Evolutionary conservation across 2,113 vertebrate genomes (phyloP).

Genomic region (Dipodomys merriami): DNA sequence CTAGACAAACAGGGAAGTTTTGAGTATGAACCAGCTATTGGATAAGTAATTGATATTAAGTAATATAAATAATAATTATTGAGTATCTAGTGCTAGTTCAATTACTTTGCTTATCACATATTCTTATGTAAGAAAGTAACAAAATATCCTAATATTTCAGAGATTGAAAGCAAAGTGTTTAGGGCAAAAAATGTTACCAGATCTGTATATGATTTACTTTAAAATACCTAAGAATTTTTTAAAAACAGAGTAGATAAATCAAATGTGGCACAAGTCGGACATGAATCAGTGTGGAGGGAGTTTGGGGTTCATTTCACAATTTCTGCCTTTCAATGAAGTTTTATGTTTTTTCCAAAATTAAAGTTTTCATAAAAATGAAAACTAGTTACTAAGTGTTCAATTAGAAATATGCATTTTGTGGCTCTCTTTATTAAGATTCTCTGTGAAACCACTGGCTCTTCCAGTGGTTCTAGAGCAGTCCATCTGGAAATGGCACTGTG

Average conservation of each 20-base stretch:
- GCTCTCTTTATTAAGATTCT: neutral
- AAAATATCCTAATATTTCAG: neutral
- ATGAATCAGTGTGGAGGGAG: too few relatives aligned
- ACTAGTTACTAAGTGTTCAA: neutral
- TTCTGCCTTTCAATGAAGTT: too few relatives aligned
- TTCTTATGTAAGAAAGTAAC: neutral
- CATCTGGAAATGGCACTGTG: too few relatives aligned
- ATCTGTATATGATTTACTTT: neutral
- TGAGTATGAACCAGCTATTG: neutral
- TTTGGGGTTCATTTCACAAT: too few relatives aligned
- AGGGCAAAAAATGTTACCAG: neutral
- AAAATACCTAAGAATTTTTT: neutral
- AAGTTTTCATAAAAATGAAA: too few relatives aligned
- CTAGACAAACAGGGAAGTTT: neutral
- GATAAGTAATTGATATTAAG: neutral
- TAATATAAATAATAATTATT: neutral
- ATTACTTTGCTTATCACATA: neutral
- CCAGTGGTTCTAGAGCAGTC: neutral
- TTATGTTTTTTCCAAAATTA: too few relatives aligned
- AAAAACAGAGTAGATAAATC: too few relatives aligned
- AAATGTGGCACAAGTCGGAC: too few relatives aligned
- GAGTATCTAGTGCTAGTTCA: neutral
- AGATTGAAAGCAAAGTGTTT: neutral
- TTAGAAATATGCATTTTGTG: neutral
- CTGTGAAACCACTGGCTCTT: neutral